phyloP scores from a whole-genome alignment of 1,140 invertebrate genomes.

The Acromyrmex echinatior region DNA sequence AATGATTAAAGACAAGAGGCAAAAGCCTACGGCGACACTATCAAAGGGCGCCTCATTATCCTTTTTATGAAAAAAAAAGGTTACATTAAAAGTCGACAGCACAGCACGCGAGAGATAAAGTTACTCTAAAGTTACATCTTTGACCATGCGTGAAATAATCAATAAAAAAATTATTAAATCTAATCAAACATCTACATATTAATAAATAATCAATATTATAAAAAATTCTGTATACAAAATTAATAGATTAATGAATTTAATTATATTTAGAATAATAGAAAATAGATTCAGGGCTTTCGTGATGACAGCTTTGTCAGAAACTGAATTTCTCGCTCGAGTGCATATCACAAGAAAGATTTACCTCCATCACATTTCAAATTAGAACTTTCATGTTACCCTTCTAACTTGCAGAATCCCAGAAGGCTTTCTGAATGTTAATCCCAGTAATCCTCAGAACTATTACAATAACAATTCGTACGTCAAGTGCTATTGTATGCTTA shows the following conservation, averaged over 20 bases:
- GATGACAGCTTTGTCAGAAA: not conserved
- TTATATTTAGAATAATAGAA: not conserved
- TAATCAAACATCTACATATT: slow-evolving; percentile 3
- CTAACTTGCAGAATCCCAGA: slow-evolving; percentile 2
- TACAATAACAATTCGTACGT: slow-evolving; percentile 17
- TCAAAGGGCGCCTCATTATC: slow-evolving; percentile 29
- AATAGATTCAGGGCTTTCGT: not conserved
- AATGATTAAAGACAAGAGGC: slow-evolving; percentile 53
- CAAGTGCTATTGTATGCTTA: not conserved
- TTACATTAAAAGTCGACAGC: not conserved
- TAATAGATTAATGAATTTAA: not conserved
- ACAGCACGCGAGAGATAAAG: slow-evolving; percentile 15
- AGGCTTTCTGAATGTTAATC: slow-evolving; percentile 44
- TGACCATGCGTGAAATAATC: slow-evolving; percentile 27
- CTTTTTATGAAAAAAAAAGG: slow-evolving; percentile 32
- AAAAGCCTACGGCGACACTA: slow-evolving; percentile 12
- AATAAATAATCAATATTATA: not conserved
- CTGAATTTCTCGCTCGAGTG: slow-evolving; percentile 4
- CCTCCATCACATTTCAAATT: slow-evolving; percentile 23
- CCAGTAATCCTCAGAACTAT: slow-evolving; percentile 33
- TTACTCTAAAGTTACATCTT: slow-evolving; percentile 40
- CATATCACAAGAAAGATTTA: not conserved
- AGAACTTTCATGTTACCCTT: slow-evolving; percentile 20
- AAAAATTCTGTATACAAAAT: not conserved
- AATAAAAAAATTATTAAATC: slow-evolving; percentile 20